Conservation (phyloP, 1,140 invertebrate genomes). For the Drosophila equinoxialis region DNA sequence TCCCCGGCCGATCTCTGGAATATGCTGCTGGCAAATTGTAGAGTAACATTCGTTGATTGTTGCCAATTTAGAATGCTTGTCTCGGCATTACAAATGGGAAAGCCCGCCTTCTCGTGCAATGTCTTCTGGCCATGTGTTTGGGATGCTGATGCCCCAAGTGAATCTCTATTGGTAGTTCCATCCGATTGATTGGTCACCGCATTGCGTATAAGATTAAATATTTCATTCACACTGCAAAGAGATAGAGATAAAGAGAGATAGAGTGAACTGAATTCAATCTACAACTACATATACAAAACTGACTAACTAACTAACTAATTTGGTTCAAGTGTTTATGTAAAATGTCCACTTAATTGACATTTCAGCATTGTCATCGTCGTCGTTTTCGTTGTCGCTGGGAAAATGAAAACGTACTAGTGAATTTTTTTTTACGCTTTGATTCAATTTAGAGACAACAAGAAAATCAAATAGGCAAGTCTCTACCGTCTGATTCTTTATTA, state of each 20-base stretch:
- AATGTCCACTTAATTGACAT: constrained; percentile 73
- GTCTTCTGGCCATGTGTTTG: constrained; percentile 34
- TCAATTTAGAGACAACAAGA: constrained; percentile 59
- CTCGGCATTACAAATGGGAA: constrained; percentile 72
- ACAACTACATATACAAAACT: constrained; percentile 4
- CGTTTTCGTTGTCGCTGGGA: constrained; percentile 44
- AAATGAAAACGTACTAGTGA: constrained; percentile 35
- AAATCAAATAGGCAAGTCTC: constrained; percentile 15
- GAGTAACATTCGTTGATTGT: constrained; percentile 63
- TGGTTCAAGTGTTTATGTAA: constrained; percentile 75
- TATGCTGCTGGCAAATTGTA: constrained; percentile 65
- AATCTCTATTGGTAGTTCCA: constrained; percentile 28
- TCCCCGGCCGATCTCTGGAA: constrained; percentile 49
- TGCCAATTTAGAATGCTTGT: constrained; percentile 61
- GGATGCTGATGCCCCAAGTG: background rate
- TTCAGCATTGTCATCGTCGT: constrained; percentile 41
- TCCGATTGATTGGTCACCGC: constrained; percentile 61
- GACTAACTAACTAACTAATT: constrained; percentile 41
- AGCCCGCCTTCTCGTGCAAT: constrained; percentile 68
- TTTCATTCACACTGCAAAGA: constrained; percentile 65
- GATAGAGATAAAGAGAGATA: background rate
- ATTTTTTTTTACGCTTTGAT: constrained; percentile 50
- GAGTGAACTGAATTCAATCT: background rate
- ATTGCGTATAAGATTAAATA: constrained; percentile 46
- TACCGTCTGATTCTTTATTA: constrained; percentile 50